Evolutionary conservation across 35 echinoderm and acorn worm genomes (phyloP).

Genomic region (Ptychodera flava): DNA sequence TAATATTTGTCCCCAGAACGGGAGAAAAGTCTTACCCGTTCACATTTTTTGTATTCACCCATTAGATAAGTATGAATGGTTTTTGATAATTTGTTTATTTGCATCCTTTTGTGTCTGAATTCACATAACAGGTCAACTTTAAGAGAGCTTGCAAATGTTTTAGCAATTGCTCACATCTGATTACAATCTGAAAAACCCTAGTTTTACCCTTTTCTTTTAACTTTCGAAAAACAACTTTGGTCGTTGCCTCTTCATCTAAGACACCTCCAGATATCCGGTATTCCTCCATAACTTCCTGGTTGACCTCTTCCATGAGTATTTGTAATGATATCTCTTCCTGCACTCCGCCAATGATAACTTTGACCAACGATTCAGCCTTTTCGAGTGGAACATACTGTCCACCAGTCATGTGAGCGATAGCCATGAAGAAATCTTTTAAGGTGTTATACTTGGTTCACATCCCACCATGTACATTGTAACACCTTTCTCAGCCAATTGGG

Average conservation of each 20-base stretch:
- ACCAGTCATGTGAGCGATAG: not conserved
- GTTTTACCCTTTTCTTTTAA: too few species aligned
- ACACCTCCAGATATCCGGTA: not conserved
- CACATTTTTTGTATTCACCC: too few species aligned
- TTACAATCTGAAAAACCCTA: too few species aligned
- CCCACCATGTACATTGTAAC: not conserved
- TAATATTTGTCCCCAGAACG: too few species aligned
- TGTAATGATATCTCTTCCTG: not conserved
- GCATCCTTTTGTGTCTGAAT: too few species aligned
- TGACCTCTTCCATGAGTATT: not conserved
- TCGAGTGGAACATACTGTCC: not conserved
- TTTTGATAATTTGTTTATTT: too few species aligned
- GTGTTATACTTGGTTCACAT: not conserved
- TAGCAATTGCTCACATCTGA: too few species aligned
- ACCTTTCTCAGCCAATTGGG: not conserved
- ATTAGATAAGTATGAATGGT: too few species aligned
- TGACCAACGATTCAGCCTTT: not conserved
- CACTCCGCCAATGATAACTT: not conserved
- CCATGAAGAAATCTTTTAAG: not conserved
- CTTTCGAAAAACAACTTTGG: not conserved
- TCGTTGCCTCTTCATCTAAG: not conserved
- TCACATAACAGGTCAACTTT: too few species aligned
- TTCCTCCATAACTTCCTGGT: not conserved
- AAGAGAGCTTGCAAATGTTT: too few species aligned
- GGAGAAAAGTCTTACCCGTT: too few species aligned